Evolutionary conservation across 2,888 invertebrate genomes (phyloP), one percentile per base, ranked within the genome.

Genomic region (Crepidodera aurea): DNA sequence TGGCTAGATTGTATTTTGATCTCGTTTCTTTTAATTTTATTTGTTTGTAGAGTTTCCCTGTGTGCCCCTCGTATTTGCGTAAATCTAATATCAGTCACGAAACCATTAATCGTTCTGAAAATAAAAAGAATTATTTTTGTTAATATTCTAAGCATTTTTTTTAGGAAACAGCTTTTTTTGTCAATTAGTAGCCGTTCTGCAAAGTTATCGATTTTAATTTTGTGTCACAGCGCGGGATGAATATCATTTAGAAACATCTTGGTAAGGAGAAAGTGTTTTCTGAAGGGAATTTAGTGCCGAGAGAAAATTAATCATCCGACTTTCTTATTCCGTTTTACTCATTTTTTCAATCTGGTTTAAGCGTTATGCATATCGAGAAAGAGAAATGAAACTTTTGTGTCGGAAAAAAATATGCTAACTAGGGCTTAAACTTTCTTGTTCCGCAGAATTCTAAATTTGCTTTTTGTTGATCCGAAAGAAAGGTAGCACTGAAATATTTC

Each of bases 271-370:
- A 46, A 46, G 46, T 46, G 46, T 46, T 46, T 46, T 25, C 46
- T 46, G 12, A 46, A 22, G 16, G 46, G 12, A 25, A 46, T 46
- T 22, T 22, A 46, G 12, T 25, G 25, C 19, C 25, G 13, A 46
- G 46, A 46, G 46, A 46, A 46, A 46, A 46, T 46, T 10, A 46
- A 42, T 42, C 42, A 42, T 42, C 42, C 42, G 29, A 42, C 42
- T 42, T 42, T 42, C 19, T 18, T 42, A 42, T 42, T 42, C 42
- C 42, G 42, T 42, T 42, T 42, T 19, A 42, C 19, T 42, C n/a
- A 42, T 42, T 42, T 19, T 19, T 42, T 39, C 16, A 29, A 29
- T 29, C 29, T 29, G 8, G 6, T 29, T 29, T 29, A 8, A 29
- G 29, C 29, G 29, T 10, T 29, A 10, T 29, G 29, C 29, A 29